Evolutionary conservation across 1,140 invertebrate species (phyloP).

Genomic region (Drosophila willistoni): DNA sequence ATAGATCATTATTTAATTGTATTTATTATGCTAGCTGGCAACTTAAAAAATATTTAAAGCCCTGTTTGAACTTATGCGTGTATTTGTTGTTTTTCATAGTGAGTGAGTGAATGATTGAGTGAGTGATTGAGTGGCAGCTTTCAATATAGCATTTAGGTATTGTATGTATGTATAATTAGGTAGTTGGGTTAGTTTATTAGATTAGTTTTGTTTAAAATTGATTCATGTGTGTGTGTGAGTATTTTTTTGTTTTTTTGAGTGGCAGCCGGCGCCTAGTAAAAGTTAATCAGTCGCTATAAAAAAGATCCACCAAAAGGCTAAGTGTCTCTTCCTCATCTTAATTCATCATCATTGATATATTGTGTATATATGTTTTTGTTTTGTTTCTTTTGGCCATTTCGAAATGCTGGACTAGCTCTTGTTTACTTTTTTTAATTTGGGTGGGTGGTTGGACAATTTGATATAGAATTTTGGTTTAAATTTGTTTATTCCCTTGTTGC

Average conservation of each 20-base stretch:
- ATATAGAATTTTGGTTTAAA: slow-evolving; percentile 21
- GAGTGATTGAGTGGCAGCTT: slow-evolving; percentile 60
- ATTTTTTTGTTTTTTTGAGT: slow-evolving; percentile 47
- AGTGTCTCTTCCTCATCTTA: slow-evolving; percentile 36
- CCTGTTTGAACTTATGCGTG: slow-evolving; percentile 76
- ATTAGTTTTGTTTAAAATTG: slow-evolving; percentile 55
- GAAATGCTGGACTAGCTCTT: slow-evolving; percentile 64
- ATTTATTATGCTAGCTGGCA: slow-evolving; percentile 74
- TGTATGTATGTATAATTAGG: slow-evolving; percentile 52
- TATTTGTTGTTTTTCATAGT: slow-evolving; percentile 41
- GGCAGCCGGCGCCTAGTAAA: slow-evolving; percentile 76
- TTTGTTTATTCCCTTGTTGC: slow-evolving; percentile 25
- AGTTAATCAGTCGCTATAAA: slow-evolving; percentile 74
- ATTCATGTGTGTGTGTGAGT: slow-evolving; percentile 18
- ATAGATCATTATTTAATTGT: slow-evolving; percentile 16
- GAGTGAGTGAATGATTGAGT: slow-evolving; percentile 21
- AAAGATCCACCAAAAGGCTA: slow-evolving; percentile 44
- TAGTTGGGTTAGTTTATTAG: slow-evolving; percentile 73
- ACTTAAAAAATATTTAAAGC: slow-evolving; percentile 76
- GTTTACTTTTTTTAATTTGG: slow-evolving; percentile 17
- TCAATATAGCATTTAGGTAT: slow-evolving; percentile 54
- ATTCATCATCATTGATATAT: slow-evolving; percentile 39
- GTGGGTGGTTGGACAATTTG: slow-evolving; percentile 24
- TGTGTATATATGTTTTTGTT: slow-evolving; percentile 32
- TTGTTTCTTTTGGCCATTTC: slow-evolving; percentile 59